Conservation (phyloP, 2,888 invertebrate species). For the Lamellibrachia satsuma region DNA sequence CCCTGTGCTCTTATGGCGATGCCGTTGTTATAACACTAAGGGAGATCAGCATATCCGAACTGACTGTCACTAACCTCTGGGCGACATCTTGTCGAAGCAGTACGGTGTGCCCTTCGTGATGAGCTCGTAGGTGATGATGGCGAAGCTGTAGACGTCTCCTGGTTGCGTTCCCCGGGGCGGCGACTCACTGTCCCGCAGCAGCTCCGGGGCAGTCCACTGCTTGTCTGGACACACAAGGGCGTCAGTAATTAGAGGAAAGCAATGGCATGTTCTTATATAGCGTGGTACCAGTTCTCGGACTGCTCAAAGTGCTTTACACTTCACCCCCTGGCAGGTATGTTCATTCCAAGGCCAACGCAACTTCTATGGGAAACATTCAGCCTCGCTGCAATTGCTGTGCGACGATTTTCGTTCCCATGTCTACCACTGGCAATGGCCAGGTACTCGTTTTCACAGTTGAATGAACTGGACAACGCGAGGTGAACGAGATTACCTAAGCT, state of each 20-base stretch:
- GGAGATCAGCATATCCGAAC: background rate
- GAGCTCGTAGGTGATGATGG: constrained; percentile 58
- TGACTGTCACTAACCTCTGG: constrained; percentile 34
- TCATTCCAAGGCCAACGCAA: background rate
- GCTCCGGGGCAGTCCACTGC: constrained; percentile 61
- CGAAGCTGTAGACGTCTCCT: constrained; percentile 61
- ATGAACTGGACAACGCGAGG: too few relatives aligned
- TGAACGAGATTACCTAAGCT: too few relatives aligned
- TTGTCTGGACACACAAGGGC: constrained; percentile 66
- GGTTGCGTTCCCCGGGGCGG: constrained; percentile 53
- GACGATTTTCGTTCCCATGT: background rate
- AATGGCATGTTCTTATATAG: background rate
- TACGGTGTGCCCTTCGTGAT: constrained; percentile 43
- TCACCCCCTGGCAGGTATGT: background rate
- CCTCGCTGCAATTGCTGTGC: too few relatives aligned
- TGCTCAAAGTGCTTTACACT: background rate
- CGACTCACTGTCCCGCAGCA: constrained; percentile 46
- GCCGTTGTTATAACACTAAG: too few relatives aligned
- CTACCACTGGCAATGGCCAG: background rate
- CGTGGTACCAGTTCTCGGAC: background rate
- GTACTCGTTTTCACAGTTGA: too few relatives aligned
- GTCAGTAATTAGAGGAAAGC: background rate
- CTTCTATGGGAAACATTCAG: background rate
- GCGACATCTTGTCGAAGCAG: constrained; percentile 39
- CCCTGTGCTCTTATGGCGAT: too few relatives aligned